Percentiles rank a stretch among this genome's conserved stretches.
Conservation (phyloP, 2,888 invertebrate genomes). For the Zhengitettix transpicula region DNA sequence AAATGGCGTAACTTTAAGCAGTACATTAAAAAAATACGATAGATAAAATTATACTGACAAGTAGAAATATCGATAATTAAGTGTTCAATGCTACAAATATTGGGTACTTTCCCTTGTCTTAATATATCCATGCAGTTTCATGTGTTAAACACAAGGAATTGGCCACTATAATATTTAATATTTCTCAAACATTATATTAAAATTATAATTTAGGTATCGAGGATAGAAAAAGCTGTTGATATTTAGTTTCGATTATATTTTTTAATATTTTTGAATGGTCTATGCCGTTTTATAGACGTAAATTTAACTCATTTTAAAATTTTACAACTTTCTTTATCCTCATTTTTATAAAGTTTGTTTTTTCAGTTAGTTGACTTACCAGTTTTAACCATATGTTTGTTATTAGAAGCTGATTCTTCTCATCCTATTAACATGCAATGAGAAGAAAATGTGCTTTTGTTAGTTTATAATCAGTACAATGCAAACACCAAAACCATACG, state of each 20-base stretch:
- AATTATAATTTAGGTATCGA: constrained; percentile 9
- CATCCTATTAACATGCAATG: constrained; percentile 49
- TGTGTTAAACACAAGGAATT: background rate
- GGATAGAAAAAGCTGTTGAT: constrained; percentile 11
- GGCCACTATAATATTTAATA: background rate
- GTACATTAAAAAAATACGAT: background rate
- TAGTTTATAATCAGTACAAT: constrained; percentile 13
- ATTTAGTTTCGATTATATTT: background rate
- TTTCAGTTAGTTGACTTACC: constrained; percentile 44
- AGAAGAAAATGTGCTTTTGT: constrained; percentile 25
- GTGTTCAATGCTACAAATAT: too few relatives aligned
- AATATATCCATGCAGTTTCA: background rate
- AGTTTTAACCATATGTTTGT: constrained; percentile 94
- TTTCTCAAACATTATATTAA: constrained; percentile 8
- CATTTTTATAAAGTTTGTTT: constrained; percentile 10
- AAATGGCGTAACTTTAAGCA: background rate
- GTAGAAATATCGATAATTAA: too few relatives aligned
- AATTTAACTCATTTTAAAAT: background rate
- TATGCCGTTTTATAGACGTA: too few relatives aligned
- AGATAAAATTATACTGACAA: background rate
- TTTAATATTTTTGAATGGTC: background rate
- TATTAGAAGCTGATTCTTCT: constrained; percentile 92
- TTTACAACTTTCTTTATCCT: constrained; percentile 13
- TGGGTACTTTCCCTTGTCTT: background rate
- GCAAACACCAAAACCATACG: constrained; percentile 13